Conservation (phyloP, 2,797 vertebrate genomes). For the Lutjanus campechanus region DNA sequence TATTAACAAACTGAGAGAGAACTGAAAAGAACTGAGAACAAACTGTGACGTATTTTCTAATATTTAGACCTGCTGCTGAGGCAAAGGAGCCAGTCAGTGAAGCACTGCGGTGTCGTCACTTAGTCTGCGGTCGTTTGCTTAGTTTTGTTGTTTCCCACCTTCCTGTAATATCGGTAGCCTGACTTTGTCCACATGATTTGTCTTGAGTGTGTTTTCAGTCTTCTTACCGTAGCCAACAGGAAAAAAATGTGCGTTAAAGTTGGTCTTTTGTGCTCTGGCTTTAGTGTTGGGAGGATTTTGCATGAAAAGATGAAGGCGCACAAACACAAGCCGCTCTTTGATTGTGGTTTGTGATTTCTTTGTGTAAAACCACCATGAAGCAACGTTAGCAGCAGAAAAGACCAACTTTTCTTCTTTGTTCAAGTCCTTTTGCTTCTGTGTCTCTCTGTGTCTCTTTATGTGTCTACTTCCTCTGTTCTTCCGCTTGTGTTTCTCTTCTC, state of each 20-base stretch:
- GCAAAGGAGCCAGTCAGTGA: not conserved
- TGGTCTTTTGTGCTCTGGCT: conserved; percentile 43
- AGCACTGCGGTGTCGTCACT: not conserved
- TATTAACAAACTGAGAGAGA: not conserved
- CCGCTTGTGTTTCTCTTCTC: conserved; percentile 1
- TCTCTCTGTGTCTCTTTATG: conserved; percentile 30
- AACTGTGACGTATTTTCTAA: not conserved
- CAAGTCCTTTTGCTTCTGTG: conserved; percentile 13
- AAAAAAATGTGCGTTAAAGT: conserved; percentile 23
- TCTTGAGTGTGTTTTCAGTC: conserved; percentile 7
- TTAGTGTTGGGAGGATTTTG: conserved; percentile 5
- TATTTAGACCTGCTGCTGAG: not conserved
- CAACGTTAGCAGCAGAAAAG: conserved; percentile 2
- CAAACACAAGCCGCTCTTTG: conserved; percentile 1
- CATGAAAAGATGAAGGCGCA: conserved; percentile 19
- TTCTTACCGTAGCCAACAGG: not conserved
- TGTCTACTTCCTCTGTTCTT: conserved; percentile 43
- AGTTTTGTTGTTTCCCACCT: conserved; percentile 17
- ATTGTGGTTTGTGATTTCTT: conserved; percentile 10
- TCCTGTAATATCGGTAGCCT: conserved; percentile 13
- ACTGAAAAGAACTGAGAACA: not conserved
- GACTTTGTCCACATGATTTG: conserved; percentile 32
- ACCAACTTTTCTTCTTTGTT: conserved; percentile 39
- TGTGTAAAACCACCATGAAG: conserved; percentile 21
- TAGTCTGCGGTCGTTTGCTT: not conserved